phyloP scores from a whole-genome alignment of 2,888 invertebrate genomes.

The Meiosimyza platycephala region DNA sequence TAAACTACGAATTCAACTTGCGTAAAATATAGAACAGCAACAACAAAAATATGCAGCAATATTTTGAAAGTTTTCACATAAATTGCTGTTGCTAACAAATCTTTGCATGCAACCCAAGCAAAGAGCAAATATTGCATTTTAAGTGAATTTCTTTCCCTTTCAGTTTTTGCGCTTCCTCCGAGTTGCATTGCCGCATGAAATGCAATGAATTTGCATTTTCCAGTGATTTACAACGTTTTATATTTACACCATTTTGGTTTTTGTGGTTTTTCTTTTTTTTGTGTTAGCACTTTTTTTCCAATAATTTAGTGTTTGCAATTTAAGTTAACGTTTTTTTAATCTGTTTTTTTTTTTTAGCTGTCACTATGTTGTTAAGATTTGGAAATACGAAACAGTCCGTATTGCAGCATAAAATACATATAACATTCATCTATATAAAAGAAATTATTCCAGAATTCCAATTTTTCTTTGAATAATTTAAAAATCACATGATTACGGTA shows the following conservation, averaged over 20 bases:
- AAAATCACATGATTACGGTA: not conserved
- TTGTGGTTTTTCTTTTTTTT: not conserved
- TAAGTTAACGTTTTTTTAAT: not conserved
- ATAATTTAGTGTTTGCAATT: too few species aligned
- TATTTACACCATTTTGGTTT: not conserved
- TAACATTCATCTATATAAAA: too few species aligned
- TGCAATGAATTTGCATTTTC: conserved; percentile 27
- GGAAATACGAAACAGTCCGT: not conserved
- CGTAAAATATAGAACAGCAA: conserved; percentile 6
- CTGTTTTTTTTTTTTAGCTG: not conserved
- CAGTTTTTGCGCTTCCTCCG: too few species aligned
- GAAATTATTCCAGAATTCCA: too few species aligned
- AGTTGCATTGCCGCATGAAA: conserved; percentile 11
- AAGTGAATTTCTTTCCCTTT: not conserved
- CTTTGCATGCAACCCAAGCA: conserved; percentile 18
- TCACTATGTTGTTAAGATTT: not conserved
- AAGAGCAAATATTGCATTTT: conserved; percentile 33
- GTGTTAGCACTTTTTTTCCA: not conserved
- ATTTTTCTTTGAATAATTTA: too few species aligned
- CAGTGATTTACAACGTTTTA: conserved; percentile 11
- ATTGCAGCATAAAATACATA: too few species aligned
- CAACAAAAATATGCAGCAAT: not conserved
- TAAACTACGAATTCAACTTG: conserved; percentile 30
- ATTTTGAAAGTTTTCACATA: conserved; percentile 18
- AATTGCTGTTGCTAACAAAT: conserved; percentile 21